Conservation (phyloP, 1,140 invertebrate species). For the Tetraneura akinire region DNA sequence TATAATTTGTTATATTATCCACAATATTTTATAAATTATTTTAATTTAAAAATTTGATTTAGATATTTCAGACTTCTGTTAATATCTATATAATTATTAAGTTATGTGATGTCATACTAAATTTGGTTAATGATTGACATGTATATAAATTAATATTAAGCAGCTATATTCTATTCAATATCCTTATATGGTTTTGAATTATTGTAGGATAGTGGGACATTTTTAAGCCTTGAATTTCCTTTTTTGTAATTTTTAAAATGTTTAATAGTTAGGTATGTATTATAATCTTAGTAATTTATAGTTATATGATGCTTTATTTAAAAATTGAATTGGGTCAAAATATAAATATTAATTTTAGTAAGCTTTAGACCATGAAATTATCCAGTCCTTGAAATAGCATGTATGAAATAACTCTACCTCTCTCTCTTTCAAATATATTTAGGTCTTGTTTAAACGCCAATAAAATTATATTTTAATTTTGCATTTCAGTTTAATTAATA, state of each 20-base stretch:
- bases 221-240: conserved; percentile 31
- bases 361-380: conserved; percentile 11
- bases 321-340: conserved; percentile 28
- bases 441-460: background rate
- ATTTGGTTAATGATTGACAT: background rate
- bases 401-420: background rate
- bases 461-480: conserved; percentile 2
- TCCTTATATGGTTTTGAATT: conserved; percentile 43
- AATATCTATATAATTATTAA: background rate
- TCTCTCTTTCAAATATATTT: conserved; percentile 13
- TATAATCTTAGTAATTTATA: background rate
- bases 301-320: background rate
- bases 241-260: conserved; percentile 13
- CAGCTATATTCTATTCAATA: background rate
- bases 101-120: background rate
- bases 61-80: background rate
- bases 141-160: background rate
- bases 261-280: conserved; percentile 1
- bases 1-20: background rate
- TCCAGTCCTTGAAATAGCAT: conserved; percentile 36
- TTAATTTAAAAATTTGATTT: background rate
- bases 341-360: background rate
- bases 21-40: background rate
- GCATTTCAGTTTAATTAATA: conserved; percentile 16
- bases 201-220: conserved; percentile 16